Percentiles rank a stretch among this genome's conserved stretches.
Conservation (phyloP, 2,888 invertebrate species). For the Eustalomyia histrio region DNA sequence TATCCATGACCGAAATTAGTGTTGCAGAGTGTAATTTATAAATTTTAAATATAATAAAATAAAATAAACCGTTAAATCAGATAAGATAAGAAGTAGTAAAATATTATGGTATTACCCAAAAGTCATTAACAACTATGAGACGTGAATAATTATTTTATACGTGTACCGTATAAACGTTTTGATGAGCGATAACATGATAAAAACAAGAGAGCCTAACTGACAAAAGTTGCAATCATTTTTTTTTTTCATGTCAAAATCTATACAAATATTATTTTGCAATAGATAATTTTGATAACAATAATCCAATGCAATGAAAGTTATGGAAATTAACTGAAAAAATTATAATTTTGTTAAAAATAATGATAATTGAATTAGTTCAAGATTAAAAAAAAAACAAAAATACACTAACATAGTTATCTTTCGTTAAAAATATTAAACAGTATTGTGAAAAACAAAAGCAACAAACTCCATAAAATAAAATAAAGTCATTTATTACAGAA, state of each 20-base stretch:
- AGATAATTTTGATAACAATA: neutral
- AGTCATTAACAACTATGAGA: neutral
- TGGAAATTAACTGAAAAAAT: neutral
- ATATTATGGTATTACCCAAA: neutral
- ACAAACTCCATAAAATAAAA: too few species aligned
- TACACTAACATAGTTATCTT: too few species aligned
- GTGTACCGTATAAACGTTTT: neutral
- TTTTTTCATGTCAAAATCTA: neutral
- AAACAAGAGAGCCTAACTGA: neutral
- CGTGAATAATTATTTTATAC: neutral
- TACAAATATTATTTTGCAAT: neutral
- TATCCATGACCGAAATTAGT: too few species aligned
- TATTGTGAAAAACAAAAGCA: too few species aligned
- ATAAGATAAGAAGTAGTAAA: constrained; percentile 5
- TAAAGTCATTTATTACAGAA: too few species aligned
- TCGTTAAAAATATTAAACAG: too few species aligned
- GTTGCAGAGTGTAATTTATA: too few species aligned
- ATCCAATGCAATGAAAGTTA: neutral
- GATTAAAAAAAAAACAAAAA: constrained; percentile 3
- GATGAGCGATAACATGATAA: neutral
- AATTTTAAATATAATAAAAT: neutral
- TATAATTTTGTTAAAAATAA: neutral
- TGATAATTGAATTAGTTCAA: constrained; percentile 10
- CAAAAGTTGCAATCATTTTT: neutral
- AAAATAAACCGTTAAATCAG: neutral